Conservation (phyloP, 2,113 vertebrate genomes). For the Gorilla gorilla region DNA sequence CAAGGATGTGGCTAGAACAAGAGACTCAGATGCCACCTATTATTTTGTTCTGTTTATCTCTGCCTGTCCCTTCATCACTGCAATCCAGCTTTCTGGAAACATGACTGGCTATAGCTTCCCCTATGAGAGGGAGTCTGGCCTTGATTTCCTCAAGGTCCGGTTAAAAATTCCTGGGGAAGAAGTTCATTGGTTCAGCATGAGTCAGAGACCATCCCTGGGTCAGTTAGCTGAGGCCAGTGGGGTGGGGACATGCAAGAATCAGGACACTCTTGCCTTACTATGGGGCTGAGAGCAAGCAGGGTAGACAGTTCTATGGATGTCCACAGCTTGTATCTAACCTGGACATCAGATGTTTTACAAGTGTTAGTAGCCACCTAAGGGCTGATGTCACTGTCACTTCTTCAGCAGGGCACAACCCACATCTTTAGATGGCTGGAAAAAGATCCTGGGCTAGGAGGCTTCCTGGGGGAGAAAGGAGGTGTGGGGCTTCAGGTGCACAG, state of each 20-base stretch:
- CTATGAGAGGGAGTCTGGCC: background rate
- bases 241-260: no score
- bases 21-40: background rate
- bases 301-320: background rate
- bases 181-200: background rate
- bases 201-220: background rate
- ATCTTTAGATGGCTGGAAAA: background rate
- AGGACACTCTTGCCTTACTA: accelerated
- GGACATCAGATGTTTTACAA: background rate
- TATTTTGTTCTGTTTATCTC: background rate
- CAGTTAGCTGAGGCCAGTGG: no score
- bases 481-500: accelerated
- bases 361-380: background rate
- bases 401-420: background rate
- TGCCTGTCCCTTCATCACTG: background rate
- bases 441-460: background rate
- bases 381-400: background rate
- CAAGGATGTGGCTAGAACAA: background rate
- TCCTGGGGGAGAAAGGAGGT: background rate
- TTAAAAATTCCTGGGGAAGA: background rate
- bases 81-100: background rate
- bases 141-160: background rate
- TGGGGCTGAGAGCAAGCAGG: background rate
- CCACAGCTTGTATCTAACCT: background rate
- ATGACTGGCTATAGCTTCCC: background rate